Base-by-base conservation (phyloP, 2,113 vertebrate genomes). In the Solea solea region DNA sequence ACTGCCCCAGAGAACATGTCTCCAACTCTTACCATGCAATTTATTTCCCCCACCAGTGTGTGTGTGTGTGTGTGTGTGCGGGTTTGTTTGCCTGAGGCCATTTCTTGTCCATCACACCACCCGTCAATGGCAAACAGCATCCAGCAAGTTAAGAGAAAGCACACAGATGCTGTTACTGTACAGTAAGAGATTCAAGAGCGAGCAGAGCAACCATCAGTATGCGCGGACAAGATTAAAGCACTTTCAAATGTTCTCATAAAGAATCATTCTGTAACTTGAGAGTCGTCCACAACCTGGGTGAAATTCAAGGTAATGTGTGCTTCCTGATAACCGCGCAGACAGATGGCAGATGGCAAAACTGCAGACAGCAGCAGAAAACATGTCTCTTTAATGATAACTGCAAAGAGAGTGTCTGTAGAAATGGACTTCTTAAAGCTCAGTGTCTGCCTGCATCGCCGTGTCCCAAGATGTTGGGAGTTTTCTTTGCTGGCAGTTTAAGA, bases 1-100 rank as follows among this genome's bases (percentile, higher is more conserved):
- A 67, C 49, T 76, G 71, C 52, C 79, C 83, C 60, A 73, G 62
- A 85, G 80, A 86, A 79, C 67, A 75, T 71, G 59, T 72, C 61
- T 72, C 45, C 60, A 74, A 71, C 75, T 83, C 65, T 69, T n/a
- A 53, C 34, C 60, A 68, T 62, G 59, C 55, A 73, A 61, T 66
- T 62, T 25, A 25, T 62, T 51, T 21, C 21, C 21, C 15, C 49
- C 53, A 14, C 40, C 12, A 13, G 54, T 45, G 46, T 46, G 39
- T 28, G 27, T 41, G 25, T 25, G 46, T 46, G 39, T 28, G 27
- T 34, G 25, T 25, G 13, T 48, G 25, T 25, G 51, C 16, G 5
- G 28, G 15, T 44, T 52, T 56, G 27, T 50, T 42, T 53, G 62
- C 67, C 61, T 49, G 64, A 75, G 61, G 82, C 61, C 7, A 57